Evolutionary conservation across 2,888 invertebrate genomes (phyloP).

Genomic region (Leptura quadrifasciata): DNA sequence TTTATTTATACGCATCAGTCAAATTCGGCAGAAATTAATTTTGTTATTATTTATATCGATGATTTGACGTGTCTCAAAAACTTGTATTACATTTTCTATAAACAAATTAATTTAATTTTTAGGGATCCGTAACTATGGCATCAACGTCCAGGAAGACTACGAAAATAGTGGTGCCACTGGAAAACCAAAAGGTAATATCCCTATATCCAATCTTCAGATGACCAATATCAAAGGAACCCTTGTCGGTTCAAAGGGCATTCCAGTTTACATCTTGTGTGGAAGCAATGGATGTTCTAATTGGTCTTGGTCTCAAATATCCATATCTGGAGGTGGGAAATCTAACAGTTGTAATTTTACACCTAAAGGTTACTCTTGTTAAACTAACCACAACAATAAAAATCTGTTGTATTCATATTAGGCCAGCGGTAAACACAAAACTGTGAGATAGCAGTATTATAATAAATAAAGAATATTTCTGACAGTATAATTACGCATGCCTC

Average conservation of each 20-base stretch:
- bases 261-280: constrained; percentile 53
- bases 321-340: constrained; percentile 40
- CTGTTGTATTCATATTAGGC: too few relatives aligned
- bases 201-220: constrained; percentile 49
- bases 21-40: too few relatives aligned
- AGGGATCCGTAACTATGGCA: constrained; percentile 53
- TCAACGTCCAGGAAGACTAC: constrained; percentile 58
- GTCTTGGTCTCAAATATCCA: constrained; percentile 52
- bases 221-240: constrained; percentile 41
- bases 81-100: too few relatives aligned
- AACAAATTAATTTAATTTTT: not conserved
- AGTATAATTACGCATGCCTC: too few relatives aligned
- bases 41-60: too few relatives aligned
- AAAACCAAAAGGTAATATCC: constrained; percentile 50
- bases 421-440: too few relatives aligned
- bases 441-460: too few relatives aligned
- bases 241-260: constrained; percentile 31
- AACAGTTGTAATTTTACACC: constrained; percentile 50
- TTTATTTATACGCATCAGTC: too few relatives aligned
- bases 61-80: too few relatives aligned
- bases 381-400: too few relatives aligned
- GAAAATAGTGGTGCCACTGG: constrained; percentile 50
- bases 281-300: constrained; percentile 50
- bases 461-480: too few relatives aligned
- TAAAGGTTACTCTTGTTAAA: constrained; percentile 46